A percentile compares a stretch with the other conserved stretches of the same genome.
phyloP scores from a whole-genome alignment of 2,113 vertebrate species.

The Ochotona princeps region DNA sequence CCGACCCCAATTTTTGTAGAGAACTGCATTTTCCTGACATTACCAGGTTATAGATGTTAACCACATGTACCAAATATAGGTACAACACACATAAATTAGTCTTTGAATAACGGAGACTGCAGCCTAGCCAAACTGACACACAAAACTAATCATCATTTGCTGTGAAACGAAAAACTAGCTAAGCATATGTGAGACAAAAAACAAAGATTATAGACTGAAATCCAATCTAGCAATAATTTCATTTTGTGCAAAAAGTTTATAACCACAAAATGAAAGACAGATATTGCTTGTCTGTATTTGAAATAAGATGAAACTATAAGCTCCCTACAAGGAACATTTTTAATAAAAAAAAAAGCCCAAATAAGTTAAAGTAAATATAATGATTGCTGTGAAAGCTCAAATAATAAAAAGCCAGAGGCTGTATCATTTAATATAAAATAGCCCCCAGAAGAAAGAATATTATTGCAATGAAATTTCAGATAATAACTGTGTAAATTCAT shows the following conservation, averaged over 20 bases:
- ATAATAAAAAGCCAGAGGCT: not conserved
- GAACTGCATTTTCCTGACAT: not conserved
- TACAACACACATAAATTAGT: not conserved
- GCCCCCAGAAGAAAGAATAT: not conserved
- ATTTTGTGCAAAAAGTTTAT: not conserved
- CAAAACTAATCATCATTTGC: not conserved
- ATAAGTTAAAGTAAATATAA: not conserved
- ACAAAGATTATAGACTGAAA: not conserved
- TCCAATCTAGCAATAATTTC: not conserved
- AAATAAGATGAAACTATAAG: not conserved
- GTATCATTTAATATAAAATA: slow-evolving; percentile 2
- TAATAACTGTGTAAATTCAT: not conserved
- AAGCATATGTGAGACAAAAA: not conserved
- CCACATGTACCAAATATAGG: not conserved
- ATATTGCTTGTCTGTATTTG: not conserved
- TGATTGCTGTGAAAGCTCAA: not conserved
- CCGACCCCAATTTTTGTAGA: not conserved
- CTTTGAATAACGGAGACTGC: not conserved
- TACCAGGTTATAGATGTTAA: not conserved
- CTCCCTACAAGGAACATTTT: not conserved
- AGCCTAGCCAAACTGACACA: not conserved
- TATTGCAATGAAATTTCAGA: not conserved
- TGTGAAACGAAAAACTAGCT: not conserved
- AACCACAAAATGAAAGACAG: slow-evolving; percentile 17
- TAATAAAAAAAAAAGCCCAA: slow-evolving; percentile 1